phyloP scores from a whole-genome alignment of 2,888 invertebrate genomes.

The Anthrax anthrax region DNA sequence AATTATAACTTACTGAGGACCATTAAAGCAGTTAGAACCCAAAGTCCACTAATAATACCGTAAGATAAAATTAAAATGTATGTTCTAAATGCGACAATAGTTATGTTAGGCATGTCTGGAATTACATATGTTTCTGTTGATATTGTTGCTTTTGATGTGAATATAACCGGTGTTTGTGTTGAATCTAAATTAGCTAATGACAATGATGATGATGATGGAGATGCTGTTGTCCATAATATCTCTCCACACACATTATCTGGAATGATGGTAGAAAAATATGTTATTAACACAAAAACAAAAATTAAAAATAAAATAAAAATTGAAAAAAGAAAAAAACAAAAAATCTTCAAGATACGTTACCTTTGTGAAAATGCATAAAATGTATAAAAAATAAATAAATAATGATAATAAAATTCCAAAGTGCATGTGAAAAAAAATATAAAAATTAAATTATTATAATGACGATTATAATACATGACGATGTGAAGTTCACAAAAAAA shows the following conservation, averaged over 20 bases:
- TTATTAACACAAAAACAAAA: neutral
- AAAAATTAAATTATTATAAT: too few relatives aligned
- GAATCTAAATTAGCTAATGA: neutral
- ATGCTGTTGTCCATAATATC: conserved; percentile 2
- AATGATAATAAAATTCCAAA: conserved; percentile 2
- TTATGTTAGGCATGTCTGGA: conserved; percentile 2
- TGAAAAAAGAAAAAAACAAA: neutral
- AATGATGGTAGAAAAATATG: too few relatives aligned
- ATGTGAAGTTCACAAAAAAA: too few relatives aligned
- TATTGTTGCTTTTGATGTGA: neutral
- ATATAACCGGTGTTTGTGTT: too few relatives aligned
- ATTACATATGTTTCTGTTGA: neutral
- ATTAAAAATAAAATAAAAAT: neutral
- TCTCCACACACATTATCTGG: conserved; percentile 5
- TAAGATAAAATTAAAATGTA: conserved; percentile 24
- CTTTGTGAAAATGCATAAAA: too few relatives aligned
- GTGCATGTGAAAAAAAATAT: too few relatives aligned
- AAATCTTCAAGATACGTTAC: too few relatives aligned
- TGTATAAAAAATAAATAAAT: neutral
- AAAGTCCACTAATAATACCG: conserved; percentile 22
- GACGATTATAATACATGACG: too few relatives aligned
- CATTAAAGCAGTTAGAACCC: conserved; percentile 23
- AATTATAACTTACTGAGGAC: conserved; percentile 26
- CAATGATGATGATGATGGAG: neutral
- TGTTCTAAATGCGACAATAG: conserved; percentile 16